These are phyloP conservation scores for Athalia circularis DNA, from an alignment of 2,888 invertebrate species.

Conservation along the genomic window DNA sequence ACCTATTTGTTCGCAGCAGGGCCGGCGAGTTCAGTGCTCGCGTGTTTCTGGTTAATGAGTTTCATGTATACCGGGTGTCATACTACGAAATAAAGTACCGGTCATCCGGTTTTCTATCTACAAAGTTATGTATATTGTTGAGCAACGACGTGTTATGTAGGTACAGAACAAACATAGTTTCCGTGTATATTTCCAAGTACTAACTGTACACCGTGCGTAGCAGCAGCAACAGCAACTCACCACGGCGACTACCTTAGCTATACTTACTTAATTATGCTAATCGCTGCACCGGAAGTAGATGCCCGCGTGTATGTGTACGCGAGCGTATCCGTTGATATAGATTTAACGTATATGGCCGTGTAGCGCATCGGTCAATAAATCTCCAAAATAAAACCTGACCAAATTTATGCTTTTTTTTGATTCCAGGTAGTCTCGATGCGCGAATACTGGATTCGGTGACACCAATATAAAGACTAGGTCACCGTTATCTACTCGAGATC, in stretches of 20 bases:
- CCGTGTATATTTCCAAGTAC: conserved; percentile 26
- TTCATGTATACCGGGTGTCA: conserved; percentile 25
- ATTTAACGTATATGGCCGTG: too few species aligned
- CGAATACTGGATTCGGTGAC: conserved; percentile 45
- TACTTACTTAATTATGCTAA: conserved; percentile 37
- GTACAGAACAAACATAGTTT: conserved; percentile 20
- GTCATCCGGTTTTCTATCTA: not conserved
- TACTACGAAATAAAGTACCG: not conserved
- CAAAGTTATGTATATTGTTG: not conserved
- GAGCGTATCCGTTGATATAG: not conserved
- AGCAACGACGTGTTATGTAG: not conserved
- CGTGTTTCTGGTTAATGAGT: conserved; percentile 28
- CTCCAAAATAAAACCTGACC: too few species aligned
- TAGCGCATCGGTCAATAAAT: too few species aligned
- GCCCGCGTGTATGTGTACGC: conserved; percentile 3
- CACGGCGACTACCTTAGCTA: conserved; percentile 15
- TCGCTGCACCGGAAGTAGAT: conserved; percentile 19
- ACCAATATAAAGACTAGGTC: conserved; percentile 18
- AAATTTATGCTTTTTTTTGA: conserved; percentile 36
- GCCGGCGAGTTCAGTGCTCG: conserved; percentile 14
- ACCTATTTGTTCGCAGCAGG: not conserved
- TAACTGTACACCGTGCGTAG: conserved; percentile 26
- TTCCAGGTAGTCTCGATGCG: conserved; percentile 64
- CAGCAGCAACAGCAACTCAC: too few species aligned
- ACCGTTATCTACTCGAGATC: conserved; percentile 8